Evolutionary conservation across 2,797 vertebrate species (phyloP), one percentile per base, ranked within the genome.

Genomic region (Microctenopoma lineatum): DNA sequence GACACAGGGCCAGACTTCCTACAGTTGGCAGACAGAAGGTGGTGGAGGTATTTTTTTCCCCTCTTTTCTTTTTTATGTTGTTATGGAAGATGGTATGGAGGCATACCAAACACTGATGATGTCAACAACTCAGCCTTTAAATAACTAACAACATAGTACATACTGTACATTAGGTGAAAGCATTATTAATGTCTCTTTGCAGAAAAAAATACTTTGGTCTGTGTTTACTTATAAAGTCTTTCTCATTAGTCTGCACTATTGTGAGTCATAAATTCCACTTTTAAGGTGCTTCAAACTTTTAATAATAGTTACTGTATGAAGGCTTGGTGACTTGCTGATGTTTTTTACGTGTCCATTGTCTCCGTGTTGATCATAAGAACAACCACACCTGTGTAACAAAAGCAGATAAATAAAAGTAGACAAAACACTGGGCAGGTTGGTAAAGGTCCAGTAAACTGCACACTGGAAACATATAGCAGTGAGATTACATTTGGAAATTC

Each of bases 11-110:
- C 61, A 61, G 44, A 61, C 61, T 59, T 44, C 53, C 32, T 34
- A 34, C 55, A 63, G 50, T 46, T 39, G 41, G 27, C 18, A 53
- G 59, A 62, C 64, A 79, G 58, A 56, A 55, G 48, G 47, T 65
- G 16, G 12, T 26, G 38, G 26, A 60, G 42, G 21, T 13, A 15
- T 41, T 21, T 26, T 29, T 48, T 62, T 13, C 38, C 11, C 1
- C 4, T 4, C 7, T 13, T 47, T 15, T 7, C 44, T 61, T 34
- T 18, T 62, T 56, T 36, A 36, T 61, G 25, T 46, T 61, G 50
- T n/a, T 10, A 48, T 39, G 1, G 12, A 54, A 27, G 14, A 57
- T 18, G 29, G 18, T 48, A 38, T 12, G 26, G 1, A 63, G 12
- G 47, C 41, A n/a, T n/a, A 27, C 11, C 13, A 32, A 51, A 44